phyloP scores from a whole-genome alignment of 2,888 invertebrate species.

The Cheiracanthium punctorium region DNA sequence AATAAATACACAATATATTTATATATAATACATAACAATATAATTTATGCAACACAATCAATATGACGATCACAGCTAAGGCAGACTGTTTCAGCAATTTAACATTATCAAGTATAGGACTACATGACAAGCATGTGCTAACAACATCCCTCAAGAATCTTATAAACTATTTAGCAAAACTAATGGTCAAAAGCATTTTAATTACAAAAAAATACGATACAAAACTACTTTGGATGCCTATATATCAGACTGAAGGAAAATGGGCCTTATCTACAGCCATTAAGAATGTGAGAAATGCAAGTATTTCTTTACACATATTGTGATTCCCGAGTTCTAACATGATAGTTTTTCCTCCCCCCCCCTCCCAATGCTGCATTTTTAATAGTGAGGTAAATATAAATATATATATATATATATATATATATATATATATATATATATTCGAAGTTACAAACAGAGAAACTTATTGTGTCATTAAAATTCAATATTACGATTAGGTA shows the following conservation, averaged over 20 bases:
- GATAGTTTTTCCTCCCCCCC: too few species aligned
- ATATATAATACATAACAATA: neutral
- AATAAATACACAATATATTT: neutral
- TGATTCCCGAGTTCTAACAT: too few species aligned
- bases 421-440: too few species aligned
- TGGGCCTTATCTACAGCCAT: neutral
- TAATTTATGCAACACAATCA: neutral
- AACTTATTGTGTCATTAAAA: too few species aligned
- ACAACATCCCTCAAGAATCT: neutral
- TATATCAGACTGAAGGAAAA: neutral
- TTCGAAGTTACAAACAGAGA: too few species aligned
- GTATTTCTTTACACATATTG: too few species aligned
- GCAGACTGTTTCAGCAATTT: slow-evolving; percentile 23
- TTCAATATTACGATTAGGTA: too few species aligned
- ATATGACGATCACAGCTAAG: slow-evolving; percentile 40
- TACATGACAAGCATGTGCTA: neutral
- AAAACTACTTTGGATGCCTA: slow-evolving; percentile 3
- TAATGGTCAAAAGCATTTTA: neutral
- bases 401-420: too few species aligned
- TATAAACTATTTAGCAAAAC: slow-evolving; percentile 6
- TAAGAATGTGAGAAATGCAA: neutral
- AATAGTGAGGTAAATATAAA: too few species aligned
- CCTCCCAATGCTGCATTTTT: too few species aligned
- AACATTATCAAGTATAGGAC: neutral
- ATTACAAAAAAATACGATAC: slow-evolving; percentile 1